Conservation (phyloP, 2,888 invertebrate species). For the Neoaliturus tenellus region DNA sequence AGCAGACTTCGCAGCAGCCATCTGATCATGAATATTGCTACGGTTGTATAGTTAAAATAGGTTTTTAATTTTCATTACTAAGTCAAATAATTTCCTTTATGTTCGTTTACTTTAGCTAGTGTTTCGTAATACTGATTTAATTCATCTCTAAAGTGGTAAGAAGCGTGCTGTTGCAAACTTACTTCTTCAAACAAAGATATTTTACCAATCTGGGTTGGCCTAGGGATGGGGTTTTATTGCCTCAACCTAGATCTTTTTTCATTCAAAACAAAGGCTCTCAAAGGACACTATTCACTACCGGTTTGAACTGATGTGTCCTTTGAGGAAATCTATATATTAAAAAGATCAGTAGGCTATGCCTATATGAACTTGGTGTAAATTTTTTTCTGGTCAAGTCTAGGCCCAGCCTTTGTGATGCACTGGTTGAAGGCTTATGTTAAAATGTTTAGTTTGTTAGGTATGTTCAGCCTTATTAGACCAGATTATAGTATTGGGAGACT, state of each 20-base stretch:
- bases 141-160: background rate
- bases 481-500: no score
- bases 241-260: background rate
- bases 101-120: background rate
- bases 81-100: background rate
- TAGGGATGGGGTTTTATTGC: background rate
- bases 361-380: no score
- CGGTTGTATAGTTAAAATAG: constrained; percentile 47
- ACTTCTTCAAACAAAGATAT: background rate
- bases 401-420: no score
- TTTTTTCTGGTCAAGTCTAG: no score
- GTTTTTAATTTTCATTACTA: constrained; percentile 27
- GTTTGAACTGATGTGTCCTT: background rate
- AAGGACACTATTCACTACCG: background rate
- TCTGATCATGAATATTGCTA: constrained; percentile 16
- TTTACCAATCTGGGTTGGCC: constrained; percentile 4
- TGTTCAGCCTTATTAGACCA: no score
- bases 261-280: background rate
- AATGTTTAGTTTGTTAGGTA: no score
- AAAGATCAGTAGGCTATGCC: no score
- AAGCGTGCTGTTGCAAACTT: background rate
- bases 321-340: no score
- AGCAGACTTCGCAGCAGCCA: constrained; percentile 36
- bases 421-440: no score
- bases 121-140: background rate